Evolutionary conservation across 2,113 vertebrate genomes (phyloP).

Genomic region (Cyrtonyx montezumae): DNA sequence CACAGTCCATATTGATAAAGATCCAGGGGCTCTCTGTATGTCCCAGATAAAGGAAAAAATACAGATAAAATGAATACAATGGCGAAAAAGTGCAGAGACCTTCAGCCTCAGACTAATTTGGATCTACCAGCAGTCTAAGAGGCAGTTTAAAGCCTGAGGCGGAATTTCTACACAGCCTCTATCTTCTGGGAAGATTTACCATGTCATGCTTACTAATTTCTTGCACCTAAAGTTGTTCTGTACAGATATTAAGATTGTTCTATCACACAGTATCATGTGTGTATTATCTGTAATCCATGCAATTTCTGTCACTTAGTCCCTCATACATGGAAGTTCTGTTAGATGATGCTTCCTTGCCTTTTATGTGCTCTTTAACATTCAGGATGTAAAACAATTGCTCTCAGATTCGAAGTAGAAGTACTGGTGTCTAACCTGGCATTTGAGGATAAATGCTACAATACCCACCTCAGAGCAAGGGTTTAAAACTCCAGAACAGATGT

Average conservation of each 20-base stretch:
- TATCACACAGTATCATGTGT: rapidly evolving
- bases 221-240: neutral
- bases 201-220: neutral
- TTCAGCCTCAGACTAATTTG: neutral
- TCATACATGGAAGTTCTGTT: neutral
- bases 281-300: neutral
- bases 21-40: neutral
- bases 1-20: neutral
- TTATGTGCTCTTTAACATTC: neutral
- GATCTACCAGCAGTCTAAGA: neutral
- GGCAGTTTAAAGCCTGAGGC: neutral
- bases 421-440: neutral
- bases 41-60: neutral
- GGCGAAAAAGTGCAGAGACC: neutral
- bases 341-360: neutral
- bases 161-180: neutral
- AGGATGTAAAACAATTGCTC: neutral
- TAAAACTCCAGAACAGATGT: neutral
- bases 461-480: neutral
- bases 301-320: neutral
- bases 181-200: neutral
- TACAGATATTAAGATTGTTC: neutral
- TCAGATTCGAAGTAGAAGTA: neutral
- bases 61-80: neutral
- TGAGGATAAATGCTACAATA: neutral